Percentiles rank a stretch among this genome's conserved stretches.
Evolutionary conservation across 1,140 invertebrate species (phyloP).

Genomic region (Drosophila gunungcola): DNA sequence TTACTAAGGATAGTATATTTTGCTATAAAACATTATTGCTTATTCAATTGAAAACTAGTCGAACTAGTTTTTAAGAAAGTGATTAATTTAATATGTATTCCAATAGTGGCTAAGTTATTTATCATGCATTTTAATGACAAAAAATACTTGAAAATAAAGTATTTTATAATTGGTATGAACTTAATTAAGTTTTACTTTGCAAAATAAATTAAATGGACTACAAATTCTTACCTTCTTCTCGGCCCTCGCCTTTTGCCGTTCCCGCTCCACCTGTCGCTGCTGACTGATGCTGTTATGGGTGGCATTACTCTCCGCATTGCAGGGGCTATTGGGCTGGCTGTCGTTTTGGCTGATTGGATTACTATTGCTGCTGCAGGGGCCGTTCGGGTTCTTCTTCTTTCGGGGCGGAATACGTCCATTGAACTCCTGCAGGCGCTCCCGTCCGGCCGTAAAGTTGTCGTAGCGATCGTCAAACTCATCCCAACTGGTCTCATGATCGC

Average conservation of each 20-base stretch:
- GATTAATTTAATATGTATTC: no score
- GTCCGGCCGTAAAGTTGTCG: constrained; percentile 80
- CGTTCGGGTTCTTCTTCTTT: constrained; percentile 78
- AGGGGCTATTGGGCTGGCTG: constrained; percentile 14
- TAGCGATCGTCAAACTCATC: constrained; percentile 83
- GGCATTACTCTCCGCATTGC: constrained; percentile 38
- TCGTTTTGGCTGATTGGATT: constrained; percentile 29
- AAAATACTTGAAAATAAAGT: no score
- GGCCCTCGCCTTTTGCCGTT: constrained; percentile 22
- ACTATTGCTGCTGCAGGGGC: constrained; percentile 20
- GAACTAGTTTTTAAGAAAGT: no score
- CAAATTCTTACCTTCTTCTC: constrained; percentile 58
- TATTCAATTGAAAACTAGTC: no score
- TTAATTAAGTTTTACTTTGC: no score
- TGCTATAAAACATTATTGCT: no score
- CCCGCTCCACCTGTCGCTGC: constrained; percentile 30
- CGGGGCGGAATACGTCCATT: constrained; percentile 82
- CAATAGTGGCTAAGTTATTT: no score
- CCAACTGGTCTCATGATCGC: constrained; percentile 84
- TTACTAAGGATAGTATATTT: no score
- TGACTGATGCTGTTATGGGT: constrained; percentile 27
- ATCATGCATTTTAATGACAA: no score
- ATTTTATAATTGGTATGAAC: no score
- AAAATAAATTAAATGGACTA: background rate
- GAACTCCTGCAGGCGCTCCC: constrained; percentile 83